phyloP scores from a whole-genome alignment of 2,113 vertebrate species.

The Bufo bufo region DNA sequence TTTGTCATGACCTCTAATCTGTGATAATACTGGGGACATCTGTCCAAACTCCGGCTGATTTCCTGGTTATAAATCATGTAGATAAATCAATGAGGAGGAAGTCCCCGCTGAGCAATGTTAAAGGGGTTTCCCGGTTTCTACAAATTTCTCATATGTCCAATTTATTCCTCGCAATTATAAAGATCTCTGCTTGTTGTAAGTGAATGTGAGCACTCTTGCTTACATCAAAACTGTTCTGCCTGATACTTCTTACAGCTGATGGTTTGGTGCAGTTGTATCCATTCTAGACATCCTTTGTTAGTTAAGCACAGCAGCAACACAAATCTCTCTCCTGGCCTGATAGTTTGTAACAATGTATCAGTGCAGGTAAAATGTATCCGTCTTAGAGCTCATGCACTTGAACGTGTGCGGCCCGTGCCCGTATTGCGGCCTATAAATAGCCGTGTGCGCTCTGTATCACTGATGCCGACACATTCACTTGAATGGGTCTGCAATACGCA shows the following conservation, averaged over 20 bases:
- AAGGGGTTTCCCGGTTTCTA: background rate
- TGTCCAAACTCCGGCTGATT: conserved; percentile 25
- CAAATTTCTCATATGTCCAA: background rate
- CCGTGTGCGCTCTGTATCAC: too few relatives aligned
- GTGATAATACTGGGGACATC: conserved; percentile 40
- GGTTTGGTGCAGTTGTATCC: background rate
- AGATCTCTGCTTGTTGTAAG: too few relatives aligned
- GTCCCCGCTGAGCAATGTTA: background rate
- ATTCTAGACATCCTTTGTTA: background rate
- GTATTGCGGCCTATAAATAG: too few relatives aligned
- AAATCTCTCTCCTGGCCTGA: background rate
- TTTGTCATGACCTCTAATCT: conserved; percentile 29
- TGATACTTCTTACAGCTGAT: too few relatives aligned
- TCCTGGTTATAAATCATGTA: background rate
- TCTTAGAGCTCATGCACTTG: too few relatives aligned
- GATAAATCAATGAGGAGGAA: background rate
- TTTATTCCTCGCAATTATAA: background rate
- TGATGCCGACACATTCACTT: too few relatives aligned
- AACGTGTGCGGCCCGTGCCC: too few relatives aligned
- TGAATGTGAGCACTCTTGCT: too few relatives aligned
- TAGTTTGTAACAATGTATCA: background rate
- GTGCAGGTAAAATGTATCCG: background rate
- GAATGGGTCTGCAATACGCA: too few relatives aligned
- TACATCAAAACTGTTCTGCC: too few relatives aligned
- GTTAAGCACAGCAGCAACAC: too few relatives aligned